phyloP scores from a whole-genome alignment of 2,888 invertebrate genomes.

The Seira musarum region DNA sequence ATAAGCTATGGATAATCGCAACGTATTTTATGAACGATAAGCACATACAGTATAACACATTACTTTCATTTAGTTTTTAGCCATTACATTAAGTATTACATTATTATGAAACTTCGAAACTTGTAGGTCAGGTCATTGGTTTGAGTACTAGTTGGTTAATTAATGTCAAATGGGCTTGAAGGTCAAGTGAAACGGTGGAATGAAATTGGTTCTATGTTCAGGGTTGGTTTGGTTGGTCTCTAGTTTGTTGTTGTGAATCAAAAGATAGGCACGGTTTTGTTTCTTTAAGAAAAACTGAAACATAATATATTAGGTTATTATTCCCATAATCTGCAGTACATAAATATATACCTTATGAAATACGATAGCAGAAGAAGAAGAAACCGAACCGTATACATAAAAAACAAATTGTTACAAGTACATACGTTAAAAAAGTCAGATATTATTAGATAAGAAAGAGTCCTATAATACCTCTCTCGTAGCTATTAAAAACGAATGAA shows the following conservation, averaged over 20 bases:
- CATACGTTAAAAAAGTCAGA: background rate
- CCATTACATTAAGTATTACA: no score
- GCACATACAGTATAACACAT: background rate
- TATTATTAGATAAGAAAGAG: background rate
- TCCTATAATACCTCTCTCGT: background rate
- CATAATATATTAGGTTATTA: background rate
- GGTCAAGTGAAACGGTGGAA: no score
- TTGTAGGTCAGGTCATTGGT: no score
- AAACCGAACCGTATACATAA: slow-evolving; percentile 7
- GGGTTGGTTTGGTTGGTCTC: slow-evolving; percentile 12
- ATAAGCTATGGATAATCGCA: slow-evolving; percentile 1
- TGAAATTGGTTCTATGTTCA: background rate
- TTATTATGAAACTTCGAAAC: no score
- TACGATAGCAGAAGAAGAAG: background rate
- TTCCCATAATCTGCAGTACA: background rate
- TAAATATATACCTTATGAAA: background rate
- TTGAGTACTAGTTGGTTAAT: no score
- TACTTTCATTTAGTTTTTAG: no score
- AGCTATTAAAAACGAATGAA: slow-evolving; percentile 32
- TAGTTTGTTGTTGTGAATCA: background rate
- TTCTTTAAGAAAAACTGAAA: background rate
- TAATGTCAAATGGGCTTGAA: no score
- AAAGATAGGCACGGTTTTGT: no score
- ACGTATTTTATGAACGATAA: background rate
- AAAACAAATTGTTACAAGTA: background rate